Evolutionary conservation across 2,113 vertebrate genomes (phyloP).

Genomic region (Probosciger aterrimus): DNA sequence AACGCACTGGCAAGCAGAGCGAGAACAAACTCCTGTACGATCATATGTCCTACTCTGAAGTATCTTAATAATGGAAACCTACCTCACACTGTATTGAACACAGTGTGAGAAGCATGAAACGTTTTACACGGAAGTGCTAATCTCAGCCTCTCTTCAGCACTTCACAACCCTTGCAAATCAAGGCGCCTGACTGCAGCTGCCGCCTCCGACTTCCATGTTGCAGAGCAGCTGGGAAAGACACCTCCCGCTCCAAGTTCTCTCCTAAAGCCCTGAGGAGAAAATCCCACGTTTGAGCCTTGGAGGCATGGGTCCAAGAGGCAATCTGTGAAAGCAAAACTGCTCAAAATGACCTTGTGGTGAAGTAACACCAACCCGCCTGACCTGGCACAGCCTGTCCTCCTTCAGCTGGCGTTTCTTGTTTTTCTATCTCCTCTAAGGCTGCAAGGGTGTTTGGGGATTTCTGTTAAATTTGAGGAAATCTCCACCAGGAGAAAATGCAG

Average conservation of each 20-base stretch:
- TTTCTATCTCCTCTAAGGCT: not conserved
- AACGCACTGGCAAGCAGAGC: rapidly evolving
- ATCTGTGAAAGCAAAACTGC: not conserved
- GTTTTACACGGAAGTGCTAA: not conserved
- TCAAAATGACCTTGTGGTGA: not conserved
- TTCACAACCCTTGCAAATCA: not conserved
- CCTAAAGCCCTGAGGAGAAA: not conserved
- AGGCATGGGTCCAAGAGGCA: not conserved
- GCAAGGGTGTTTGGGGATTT: not conserved
- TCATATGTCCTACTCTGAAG: not conserved
- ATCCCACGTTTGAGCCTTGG: rapidly evolving
- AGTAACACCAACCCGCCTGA: rapidly evolving
- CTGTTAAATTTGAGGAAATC: not conserved
- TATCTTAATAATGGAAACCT: not conserved
- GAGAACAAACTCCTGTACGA: not conserved
- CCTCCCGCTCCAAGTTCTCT: not conserved
- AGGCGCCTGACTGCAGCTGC: not conserved
- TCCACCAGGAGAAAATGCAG: not conserved
- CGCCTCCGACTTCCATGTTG: not conserved
- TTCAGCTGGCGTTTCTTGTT: not conserved
- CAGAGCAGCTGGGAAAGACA: not conserved
- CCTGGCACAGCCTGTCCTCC: not conserved
- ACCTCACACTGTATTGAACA: not conserved
- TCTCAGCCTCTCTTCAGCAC: not conserved
- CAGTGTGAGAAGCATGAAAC: not conserved